Evolutionary conservation across 2,888 invertebrate species (phyloP).

Genomic region (Leucoptera coffeella): DNA sequence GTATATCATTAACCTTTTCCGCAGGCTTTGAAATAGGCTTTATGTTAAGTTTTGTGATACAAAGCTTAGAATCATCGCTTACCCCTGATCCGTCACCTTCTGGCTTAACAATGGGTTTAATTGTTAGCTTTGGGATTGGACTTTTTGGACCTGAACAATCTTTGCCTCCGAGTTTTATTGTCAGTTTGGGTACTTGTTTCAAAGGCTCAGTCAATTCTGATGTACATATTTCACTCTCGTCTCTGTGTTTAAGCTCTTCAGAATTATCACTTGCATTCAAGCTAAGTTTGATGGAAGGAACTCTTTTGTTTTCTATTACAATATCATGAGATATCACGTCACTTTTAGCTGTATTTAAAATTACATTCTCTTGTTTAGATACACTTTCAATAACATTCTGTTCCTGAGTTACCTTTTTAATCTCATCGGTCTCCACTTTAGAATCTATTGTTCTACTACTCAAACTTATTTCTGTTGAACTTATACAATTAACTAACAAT

Average conservation of each 20-base stretch:
- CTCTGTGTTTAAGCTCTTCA: not conserved
- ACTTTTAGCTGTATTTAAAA: too few species aligned
- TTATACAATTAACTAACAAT: conserved; percentile 8
- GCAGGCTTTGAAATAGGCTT: conserved; percentile 43
- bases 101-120: conserved; percentile 13
- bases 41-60: conserved; percentile 38
- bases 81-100: conserved; percentile 9
- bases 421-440: too few species aligned
- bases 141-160: conserved; percentile 28
- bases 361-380: conserved; percentile 1
- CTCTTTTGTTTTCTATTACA: conserved; percentile 11
- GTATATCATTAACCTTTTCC: conserved; percentile 36
- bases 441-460: too few species aligned
- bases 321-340: too few species aligned
- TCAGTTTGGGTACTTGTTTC: conserved; percentile 44
- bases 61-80: conserved; percentile 14
- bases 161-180: conserved; percentile 36
- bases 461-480: conserved; percentile 10
- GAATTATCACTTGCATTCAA: not conserved
- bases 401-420: too few species aligned
- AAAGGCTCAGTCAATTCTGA: not conserved
- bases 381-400: conserved; percentile 3
- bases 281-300: conserved; percentile 21
- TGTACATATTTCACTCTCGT: not conserved
- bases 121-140: conserved; percentile 34